These are phyloP conservation scores for Chloroceryle amazona DNA, from an alignment of 2,797 vertebrate species.

Conservation along the genomic window DNA sequence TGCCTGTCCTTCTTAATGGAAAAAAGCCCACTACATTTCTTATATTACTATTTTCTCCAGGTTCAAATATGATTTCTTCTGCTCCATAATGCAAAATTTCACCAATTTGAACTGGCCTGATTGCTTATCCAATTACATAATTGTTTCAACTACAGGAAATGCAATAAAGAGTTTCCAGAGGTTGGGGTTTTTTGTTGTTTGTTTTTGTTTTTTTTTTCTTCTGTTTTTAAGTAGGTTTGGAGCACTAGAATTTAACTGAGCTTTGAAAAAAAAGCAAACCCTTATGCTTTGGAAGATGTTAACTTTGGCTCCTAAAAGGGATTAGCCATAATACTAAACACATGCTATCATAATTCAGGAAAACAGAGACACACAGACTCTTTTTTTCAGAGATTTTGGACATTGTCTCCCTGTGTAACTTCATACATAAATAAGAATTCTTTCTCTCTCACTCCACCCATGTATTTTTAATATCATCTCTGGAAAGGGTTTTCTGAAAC, in stretches of 20 bases:
- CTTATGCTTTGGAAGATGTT: conserved; percentile 52
- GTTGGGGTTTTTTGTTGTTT: no score
- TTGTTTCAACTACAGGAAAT: background rate
- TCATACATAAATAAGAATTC: conserved; percentile 68
- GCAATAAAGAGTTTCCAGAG: background rate
- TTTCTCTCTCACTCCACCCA: conserved; percentile 53
- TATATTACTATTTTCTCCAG: background rate
- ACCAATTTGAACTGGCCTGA: background rate
- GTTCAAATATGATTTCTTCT: background rate
- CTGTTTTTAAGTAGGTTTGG: background rate
- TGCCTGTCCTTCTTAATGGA: background rate
- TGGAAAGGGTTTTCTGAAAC: conserved; percentile 43
- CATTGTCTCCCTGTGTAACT: conserved; percentile 52
- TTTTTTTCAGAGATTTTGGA: conserved; percentile 42
- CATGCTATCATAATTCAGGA: conserved; percentile 48
- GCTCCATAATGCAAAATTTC: background rate
- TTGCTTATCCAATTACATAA: conserved; percentile 17
- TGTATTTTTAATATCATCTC: conserved; percentile 47
- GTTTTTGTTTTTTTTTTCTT: background rate
- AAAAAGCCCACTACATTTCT: background rate
- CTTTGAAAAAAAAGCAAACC: background rate
- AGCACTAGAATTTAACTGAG: conserved; percentile 4
- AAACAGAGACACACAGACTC: conserved; percentile 53
- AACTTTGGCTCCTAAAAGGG: conserved; percentile 47
- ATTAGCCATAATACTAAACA: conserved; percentile 62